Base-by-base conservation (phyloP, 2,888 invertebrate species). In the Girardia tigrina region DNA sequence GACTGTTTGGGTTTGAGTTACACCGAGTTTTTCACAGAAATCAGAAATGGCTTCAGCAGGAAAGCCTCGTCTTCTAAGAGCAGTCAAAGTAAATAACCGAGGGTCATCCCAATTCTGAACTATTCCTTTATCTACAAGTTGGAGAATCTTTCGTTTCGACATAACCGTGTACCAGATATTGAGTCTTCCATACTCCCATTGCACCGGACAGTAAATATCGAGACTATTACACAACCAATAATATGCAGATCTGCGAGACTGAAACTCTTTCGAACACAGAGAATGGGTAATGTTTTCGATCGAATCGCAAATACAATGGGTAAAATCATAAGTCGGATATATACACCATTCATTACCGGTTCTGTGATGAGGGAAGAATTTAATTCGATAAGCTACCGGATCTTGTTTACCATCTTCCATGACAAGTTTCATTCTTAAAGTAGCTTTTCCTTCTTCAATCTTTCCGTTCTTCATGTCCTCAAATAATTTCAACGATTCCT, bases 141-240 rank as follows among this genome's bases (percentile, higher is more conserved):
- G 95, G 0, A 88, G 91, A 79, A 99, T 98, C 86, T 99, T 99
- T 79, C 98, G 88, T 84, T 99, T 99, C 0, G 97, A 97, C 0
- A 98, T 94, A 0, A 99, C 91, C 0, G 98, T 92, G 82, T 97
- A 97, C 84, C 91, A 90, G 77, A 99, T 89, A 83, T 97, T 98
- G 0, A 99, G 87, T 72, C 98, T 87, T 0, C 95, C 95, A 84
- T 97, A 99, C 84, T 99, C 98, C 97, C 98, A 98, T 83, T 97
- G 97, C 0, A 99, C 98, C 0, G 98, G 98, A 81, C 98, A 98
- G 84, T 99, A 99, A 78, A 95, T 89, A 79, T 91, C 90, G 12
- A 99, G 86, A 0, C 92, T 90, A 86, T 99, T 99, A 83, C 98
- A 99, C 27, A 99, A 86, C 98, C 98, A 99, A 83, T 99, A 99